Percentiles rank a stretch among this genome's conserved stretches.
Evolutionary conservation across 2,113 vertebrate species (phyloP).

Genomic region (Stigmatopora argus): DNA sequence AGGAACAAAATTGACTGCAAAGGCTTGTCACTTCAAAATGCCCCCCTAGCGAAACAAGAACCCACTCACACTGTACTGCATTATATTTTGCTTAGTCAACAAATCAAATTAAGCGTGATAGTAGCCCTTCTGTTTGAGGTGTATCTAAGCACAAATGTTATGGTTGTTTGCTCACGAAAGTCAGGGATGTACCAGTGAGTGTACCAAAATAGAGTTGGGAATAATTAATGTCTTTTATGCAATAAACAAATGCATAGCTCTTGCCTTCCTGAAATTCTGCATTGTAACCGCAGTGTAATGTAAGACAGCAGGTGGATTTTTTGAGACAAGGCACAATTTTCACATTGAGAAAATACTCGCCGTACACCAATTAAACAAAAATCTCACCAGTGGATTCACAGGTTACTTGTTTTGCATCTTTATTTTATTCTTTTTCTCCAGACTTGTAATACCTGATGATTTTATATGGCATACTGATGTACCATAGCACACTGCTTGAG

Average conservation of each 20-base stretch:
- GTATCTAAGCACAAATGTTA: not conserved
- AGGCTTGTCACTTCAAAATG: slow-evolving; percentile 65
- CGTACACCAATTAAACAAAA: too few species aligned
- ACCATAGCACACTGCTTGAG: too few species aligned
- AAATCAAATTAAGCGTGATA: slow-evolving; percentile 14
- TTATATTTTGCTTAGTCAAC: slow-evolving; percentile 40
- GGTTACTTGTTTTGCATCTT: too few species aligned
- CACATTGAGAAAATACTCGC: too few species aligned
- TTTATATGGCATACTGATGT: too few species aligned
- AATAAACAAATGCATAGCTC: slow-evolving; percentile 32
- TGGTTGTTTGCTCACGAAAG: not conserved
- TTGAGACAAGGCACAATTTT: too few species aligned
- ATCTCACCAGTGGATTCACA: too few species aligned
- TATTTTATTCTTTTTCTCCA: too few species aligned
- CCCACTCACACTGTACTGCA: slow-evolving; percentile 27
- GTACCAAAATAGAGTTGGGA: slow-evolving; percentile 43
- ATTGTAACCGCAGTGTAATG: too few species aligned
- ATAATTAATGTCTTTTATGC: slow-evolving; percentile 63
- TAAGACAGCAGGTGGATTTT: too few species aligned
- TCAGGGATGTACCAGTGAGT: slow-evolving; percentile 32
- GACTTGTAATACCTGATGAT: too few species aligned
- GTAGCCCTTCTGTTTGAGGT: slow-evolving; percentile 5
- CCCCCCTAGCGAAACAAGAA: slow-evolving; percentile 58
- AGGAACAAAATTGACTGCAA: slow-evolving; percentile 51
- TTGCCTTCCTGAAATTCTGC: too few species aligned